phyloP scores from a whole-genome alignment of 2,888 invertebrate genomes.

The Polyploca ridens region DNA sequence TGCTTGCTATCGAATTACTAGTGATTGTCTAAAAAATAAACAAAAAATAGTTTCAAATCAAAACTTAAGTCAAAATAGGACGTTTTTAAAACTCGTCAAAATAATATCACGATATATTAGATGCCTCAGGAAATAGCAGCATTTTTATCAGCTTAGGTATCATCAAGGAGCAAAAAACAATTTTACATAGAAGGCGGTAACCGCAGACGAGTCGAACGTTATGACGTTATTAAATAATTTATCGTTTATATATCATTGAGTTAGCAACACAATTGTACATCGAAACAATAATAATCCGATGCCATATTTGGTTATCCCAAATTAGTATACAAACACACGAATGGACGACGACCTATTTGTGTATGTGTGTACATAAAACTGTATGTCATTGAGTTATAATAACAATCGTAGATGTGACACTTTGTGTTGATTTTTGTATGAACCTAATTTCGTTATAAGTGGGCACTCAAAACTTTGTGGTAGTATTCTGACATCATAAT shows the following conservation, averaged over 20 bases:
- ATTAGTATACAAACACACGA: conserved; percentile 53
- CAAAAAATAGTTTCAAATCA: too few relatives aligned
- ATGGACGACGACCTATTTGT: conserved; percentile 38
- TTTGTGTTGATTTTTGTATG: background rate
- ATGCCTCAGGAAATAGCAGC: conserved; percentile 3
- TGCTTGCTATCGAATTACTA: background rate
- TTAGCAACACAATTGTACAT: conserved; percentile 44
- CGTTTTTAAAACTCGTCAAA: too few relatives aligned
- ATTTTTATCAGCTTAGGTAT: background rate
- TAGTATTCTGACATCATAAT: background rate
- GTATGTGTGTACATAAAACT: conserved; percentile 30
- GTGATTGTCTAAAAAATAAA: too few relatives aligned
- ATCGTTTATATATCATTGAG: conserved; percentile 41
- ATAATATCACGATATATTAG: too few relatives aligned
- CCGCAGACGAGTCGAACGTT: conserved; percentile 20
- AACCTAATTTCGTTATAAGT: background rate
- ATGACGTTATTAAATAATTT: conserved; percentile 29
- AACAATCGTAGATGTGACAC: conserved; percentile 28
- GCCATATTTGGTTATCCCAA: conserved; percentile 54
- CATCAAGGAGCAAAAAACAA: background rate
- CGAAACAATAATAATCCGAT: conserved; percentile 51
- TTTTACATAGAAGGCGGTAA: conserved; percentile 11
- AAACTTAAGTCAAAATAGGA: too few relatives aligned
- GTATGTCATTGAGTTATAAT: conserved; percentile 33
- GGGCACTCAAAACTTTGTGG: background rate